Percentiles rank a stretch among this genome's conserved stretches.
phyloP scores from a whole-genome alignment of 2,113 vertebrate genomes.

The Cettia cetti region DNA sequence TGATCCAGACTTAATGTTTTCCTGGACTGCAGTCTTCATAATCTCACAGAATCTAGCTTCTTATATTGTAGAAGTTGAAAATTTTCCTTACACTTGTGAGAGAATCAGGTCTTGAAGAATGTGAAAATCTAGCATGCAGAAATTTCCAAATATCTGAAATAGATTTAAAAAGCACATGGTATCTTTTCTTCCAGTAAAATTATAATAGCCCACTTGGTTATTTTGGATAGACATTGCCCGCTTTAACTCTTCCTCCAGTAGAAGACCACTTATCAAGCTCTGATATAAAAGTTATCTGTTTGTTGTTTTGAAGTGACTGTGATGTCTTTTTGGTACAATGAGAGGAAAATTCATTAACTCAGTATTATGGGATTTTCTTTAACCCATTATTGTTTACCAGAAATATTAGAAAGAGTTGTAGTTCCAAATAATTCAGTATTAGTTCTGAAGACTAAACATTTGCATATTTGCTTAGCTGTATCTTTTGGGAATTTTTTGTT shows the following conservation, averaged over 20 bases:
- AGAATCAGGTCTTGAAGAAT: not conserved
- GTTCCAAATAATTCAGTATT: not conserved
- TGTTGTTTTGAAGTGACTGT: not conserved
- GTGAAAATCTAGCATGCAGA: not conserved
- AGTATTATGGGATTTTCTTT: not conserved
- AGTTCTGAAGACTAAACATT: not conserved
- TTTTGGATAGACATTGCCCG: not conserved
- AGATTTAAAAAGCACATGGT: not conserved
- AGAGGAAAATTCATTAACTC: not conserved
- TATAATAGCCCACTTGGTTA: accelerated
- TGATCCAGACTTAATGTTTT: not conserved
- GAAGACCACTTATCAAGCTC: not conserved
- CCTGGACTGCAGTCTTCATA: not conserved
- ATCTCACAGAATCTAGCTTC: not conserved
- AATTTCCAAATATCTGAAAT: not conserved
- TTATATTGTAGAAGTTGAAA: not conserved
- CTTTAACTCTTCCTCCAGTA: not conserved
- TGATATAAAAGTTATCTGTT: not conserved
- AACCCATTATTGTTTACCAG: not conserved
- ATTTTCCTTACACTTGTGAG: not conserved
- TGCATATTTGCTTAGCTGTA: not conserved
- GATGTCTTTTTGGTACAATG: not conserved
- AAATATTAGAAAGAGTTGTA: not conserved
- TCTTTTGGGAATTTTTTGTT: not conserved
- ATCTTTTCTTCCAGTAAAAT: not conserved